Evolutionary conservation across 2,797 vertebrate species (phyloP).

Genomic region (Dryobates pubescens): DNA sequence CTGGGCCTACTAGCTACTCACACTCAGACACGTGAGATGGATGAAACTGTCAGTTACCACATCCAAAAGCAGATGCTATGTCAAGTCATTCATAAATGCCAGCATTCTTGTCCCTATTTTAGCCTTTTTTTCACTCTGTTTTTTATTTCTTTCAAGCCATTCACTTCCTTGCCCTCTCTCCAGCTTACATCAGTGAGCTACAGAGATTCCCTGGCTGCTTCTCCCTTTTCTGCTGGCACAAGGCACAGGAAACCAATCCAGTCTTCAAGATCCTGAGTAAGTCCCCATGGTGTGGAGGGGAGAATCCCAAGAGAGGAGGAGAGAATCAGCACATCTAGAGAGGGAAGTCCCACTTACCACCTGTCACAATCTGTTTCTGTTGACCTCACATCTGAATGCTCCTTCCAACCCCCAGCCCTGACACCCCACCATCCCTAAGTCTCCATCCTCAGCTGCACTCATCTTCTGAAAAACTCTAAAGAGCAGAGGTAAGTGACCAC

Average conservation of each 20-base stretch:
- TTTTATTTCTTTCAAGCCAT: neutral
- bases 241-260: neutral
- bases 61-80: neutral
- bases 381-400: neutral
- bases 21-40: slow-evolving; percentile 7
- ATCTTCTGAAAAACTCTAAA: neutral
- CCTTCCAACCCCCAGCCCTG: rapidly evolving
- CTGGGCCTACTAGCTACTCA: slow-evolving; percentile 25
- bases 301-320: neutral
- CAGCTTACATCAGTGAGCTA: neutral
- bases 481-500: rapidly evolving
- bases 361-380: rapidly evolving
- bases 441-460: neutral
- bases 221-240: neutral
- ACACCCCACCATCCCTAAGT: no score
- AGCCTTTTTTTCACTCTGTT: neutral
- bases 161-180: neutral
- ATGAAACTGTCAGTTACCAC: slow-evolving; percentile 46
- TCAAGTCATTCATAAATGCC: slow-evolving; percentile 45
- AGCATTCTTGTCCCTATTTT: neutral
- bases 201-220: neutral
- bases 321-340: rapidly evolving
- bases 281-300: rapidly evolving
- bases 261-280: rapidly evolving
- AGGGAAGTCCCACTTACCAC: neutral